These are phyloP conservation scores for Kryphioiulus occultus DNA, from an alignment of 2,888 invertebrate species.

Conservation along the genomic window DNA sequence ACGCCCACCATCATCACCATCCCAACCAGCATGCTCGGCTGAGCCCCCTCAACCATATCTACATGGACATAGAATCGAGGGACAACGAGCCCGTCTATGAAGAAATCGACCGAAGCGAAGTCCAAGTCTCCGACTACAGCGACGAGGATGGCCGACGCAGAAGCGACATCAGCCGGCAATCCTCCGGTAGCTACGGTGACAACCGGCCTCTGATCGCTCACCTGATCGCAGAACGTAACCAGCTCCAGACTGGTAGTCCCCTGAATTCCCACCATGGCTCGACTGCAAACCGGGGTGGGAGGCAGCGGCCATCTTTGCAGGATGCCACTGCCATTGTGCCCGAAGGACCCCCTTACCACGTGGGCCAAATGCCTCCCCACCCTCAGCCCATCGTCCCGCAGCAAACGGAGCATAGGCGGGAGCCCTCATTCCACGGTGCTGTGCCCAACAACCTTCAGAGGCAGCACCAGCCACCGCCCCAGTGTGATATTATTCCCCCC, in stretches of 20 bases:
- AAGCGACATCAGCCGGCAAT: slow-evolving; percentile 74
- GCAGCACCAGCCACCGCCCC: slow-evolving; percentile 49
- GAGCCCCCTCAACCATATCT: slow-evolving; percentile 76
- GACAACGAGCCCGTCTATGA: slow-evolving; percentile 79
- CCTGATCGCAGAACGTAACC: slow-evolving; percentile 30
- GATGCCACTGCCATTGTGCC: slow-evolving; percentile 16
- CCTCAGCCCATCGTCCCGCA: slow-evolving; percentile 61
- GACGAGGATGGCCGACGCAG: slow-evolving; percentile 79
- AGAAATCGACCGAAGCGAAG: slow-evolving; percentile 74
- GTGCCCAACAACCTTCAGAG: slow-evolving; percentile 45
- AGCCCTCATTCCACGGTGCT: slow-evolving; percentile 60
- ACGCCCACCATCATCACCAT: slow-evolving; percentile 59
- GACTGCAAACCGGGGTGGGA: not conserved
- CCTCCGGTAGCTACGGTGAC: slow-evolving; percentile 79
- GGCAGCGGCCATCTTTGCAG: slow-evolving; percentile 39
- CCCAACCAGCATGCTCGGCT: slow-evolving; percentile 61
- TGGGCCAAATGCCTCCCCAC: slow-evolving; percentile 57
- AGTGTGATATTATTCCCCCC: slow-evolving; percentile 51
- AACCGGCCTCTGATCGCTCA: slow-evolving; percentile 76
- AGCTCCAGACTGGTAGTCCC: slow-evolving; percentile 59
- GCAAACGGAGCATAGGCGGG: slow-evolving; percentile 60
- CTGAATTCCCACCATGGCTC: slow-evolving; percentile 67
- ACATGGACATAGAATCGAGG: slow-evolving; percentile 76
- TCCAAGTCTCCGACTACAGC: slow-evolving; percentile 78
- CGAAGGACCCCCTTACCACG: slow-evolving; percentile 46